Evolutionary conservation across 2,888 invertebrate genomes (phyloP), one percentile per base, ranked within the genome.

Genomic region (Pogonocherus hispidulus): DNA sequence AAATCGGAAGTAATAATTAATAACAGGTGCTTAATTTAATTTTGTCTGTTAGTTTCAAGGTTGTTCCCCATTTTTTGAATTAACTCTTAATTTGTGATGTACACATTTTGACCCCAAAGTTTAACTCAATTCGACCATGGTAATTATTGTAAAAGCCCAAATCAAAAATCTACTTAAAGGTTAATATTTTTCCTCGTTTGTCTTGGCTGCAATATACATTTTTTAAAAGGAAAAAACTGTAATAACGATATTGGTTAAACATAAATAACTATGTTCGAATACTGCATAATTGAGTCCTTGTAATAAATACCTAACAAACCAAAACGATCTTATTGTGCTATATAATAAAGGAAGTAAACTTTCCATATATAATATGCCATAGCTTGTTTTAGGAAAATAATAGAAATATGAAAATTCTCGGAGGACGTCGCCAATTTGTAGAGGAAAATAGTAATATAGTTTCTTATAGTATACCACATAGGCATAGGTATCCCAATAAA

Each of bases 261-360:
- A 35, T 37, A 52, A 56, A 62, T 64, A 11, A 57, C 37, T 46
- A n/a, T 57, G 47, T 66, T 66, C 35, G 66, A 54, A 63, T 65
- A 51, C 66, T 70, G 70, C 72, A 67, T 35, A 47, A 16, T 59
- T 52, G 23, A 51, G 55, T 55, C 72, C 72, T 73, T 70, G 72
- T 70, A 70, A 70, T 73, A 35, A 52, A 70, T 73, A 57, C 55
- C 63, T 67, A 73, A 46, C 59, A 69, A 73, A 69, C 57, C 72
- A 64, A 52, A 69, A 68, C 66, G 56, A 54, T 63, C 54, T 37
- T 52, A 65, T 46, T 66, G 44, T 46, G 46, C 65, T 35, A 55
- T 63, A 19, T 55, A 54, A 14, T 52, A 32, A 16, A 52, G 46
- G 27, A 67, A 67, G 52, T 23, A 22, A 57, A 44, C 37, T 35